Evolutionary conservation across 2,888 invertebrate genomes (phyloP).

Genomic region (Microplitis deprimator): DNA sequence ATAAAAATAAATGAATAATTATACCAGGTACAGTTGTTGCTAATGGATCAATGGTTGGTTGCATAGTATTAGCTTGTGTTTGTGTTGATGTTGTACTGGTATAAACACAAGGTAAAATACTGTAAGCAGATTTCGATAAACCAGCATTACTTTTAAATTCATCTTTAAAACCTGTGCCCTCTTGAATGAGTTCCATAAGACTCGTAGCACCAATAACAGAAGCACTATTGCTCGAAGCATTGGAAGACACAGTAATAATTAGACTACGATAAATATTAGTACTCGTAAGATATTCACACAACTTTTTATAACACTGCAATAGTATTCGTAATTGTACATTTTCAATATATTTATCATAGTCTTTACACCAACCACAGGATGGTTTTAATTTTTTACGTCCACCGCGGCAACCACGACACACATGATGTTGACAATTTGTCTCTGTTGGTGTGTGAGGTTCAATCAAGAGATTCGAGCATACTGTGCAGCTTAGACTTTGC

Average conservation of each 20-base stretch:
- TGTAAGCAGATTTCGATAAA: constrained; percentile 82
- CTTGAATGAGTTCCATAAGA: constrained; percentile 83
- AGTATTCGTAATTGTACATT: constrained; percentile 86
- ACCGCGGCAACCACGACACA: constrained; percentile 87
- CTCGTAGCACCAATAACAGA: constrained; percentile 74
- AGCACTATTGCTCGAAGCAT: constrained; percentile 73
- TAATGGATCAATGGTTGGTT: constrained; percentile 54
- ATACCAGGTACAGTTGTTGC: constrained; percentile 62
- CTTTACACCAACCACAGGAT: constrained; percentile 88
- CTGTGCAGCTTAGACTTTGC: constrained; percentile 90
- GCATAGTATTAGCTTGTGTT: constrained; percentile 66
- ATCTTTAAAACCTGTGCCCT: constrained; percentile 85
- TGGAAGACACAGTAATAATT: constrained; percentile 71
- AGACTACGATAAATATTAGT: constrained; percentile 80
- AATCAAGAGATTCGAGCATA: constrained; percentile 86
- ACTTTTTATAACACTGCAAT: constrained; percentile 89
- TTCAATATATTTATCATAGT: constrained; percentile 86
- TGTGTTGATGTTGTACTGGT: constrained; percentile 77
- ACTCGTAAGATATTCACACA: constrained; percentile 87
- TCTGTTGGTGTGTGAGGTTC: constrained; percentile 86
- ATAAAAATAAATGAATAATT: constrained; percentile 2
- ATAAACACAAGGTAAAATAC: constrained; percentile 82
- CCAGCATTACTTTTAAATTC: constrained; percentile 82
- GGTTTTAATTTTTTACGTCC: constrained; percentile 89
- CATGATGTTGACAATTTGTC: constrained; percentile 89